Conservation (phyloP, 2,888 invertebrate genomes). For the Leptopterna dolabrata region DNA sequence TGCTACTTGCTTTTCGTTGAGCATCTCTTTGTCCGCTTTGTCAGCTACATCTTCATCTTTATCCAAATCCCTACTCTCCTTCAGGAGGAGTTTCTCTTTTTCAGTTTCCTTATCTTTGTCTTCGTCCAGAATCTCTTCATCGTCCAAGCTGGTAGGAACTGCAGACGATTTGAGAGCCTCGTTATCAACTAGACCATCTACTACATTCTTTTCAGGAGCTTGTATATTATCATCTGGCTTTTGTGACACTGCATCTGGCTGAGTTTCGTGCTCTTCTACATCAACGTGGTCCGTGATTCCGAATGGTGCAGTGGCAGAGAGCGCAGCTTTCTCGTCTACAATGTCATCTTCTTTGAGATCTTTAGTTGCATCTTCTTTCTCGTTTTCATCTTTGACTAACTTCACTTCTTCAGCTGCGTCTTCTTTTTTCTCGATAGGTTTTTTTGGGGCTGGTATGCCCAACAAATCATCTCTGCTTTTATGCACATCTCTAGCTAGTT, state of each 20-base stretch:
- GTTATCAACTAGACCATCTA: not conserved
- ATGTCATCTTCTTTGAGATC: constrained; percentile 61
- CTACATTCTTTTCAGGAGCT: not conserved
- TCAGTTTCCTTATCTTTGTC: constrained; percentile 57
- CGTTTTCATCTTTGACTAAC: constrained; percentile 60
- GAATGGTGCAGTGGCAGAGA: not conserved
- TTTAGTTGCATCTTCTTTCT: constrained; percentile 59
- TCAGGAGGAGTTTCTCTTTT: constrained; percentile 47
- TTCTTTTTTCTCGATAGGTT: constrained; percentile 45
- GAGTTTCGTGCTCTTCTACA: not conserved
- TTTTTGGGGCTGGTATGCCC: not conserved
- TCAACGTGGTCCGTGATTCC: constrained; percentile 42
- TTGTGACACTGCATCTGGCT: not conserved
- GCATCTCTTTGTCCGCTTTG: constrained; percentile 18
- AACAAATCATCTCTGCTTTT: constrained; percentile 56
- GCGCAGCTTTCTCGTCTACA: not conserved
- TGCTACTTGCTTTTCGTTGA: constrained; percentile 18
- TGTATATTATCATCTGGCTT: not conserved
- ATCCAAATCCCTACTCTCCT: not conserved
- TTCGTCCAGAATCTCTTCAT: constrained; percentile 52
- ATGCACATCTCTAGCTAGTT: constrained; percentile 68
- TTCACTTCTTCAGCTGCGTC: constrained; percentile 58
- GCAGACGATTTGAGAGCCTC: constrained; percentile 38
- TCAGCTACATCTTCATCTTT: constrained; percentile 32
- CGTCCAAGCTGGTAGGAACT: constrained; percentile 44